Conservation (phyloP, 2,113 vertebrate species). For the Hydrochoerus hydrochaeris region DNA sequence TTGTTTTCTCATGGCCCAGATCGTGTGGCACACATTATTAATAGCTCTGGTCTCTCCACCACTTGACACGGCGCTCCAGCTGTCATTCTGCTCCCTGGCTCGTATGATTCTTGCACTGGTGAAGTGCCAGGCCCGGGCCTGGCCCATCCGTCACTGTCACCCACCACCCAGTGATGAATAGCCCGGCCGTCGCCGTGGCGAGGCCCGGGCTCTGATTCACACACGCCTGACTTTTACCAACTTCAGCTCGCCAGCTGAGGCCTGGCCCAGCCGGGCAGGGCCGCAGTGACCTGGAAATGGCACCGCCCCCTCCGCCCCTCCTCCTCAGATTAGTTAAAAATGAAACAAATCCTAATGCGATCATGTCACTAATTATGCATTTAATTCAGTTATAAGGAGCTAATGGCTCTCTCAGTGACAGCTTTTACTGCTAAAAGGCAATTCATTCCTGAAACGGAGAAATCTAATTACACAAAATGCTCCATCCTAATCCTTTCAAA, state of each 20-base stretch:
- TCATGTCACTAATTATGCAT: conserved; percentile 98
- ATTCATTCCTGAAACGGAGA: conserved; percentile 96
- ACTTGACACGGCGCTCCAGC: conserved; percentile 99
- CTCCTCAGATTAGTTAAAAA: conserved; percentile 88
- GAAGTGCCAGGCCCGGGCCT: conserved; percentile 94
- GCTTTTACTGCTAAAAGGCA: conserved; percentile 97
- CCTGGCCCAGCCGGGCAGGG: conserved; percentile 82
- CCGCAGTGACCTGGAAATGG: conserved; percentile 84
- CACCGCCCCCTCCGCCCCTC: conserved; percentile 70
- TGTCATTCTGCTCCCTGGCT: conserved; percentile 96
- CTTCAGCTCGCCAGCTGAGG: conserved; percentile 91
- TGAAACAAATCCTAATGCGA: conserved; percentile 95
- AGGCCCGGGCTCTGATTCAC: conserved; percentile 88
- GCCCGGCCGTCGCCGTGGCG: conserved; percentile 85
- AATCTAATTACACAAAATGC: conserved; percentile 99
- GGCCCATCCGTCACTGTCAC: conserved; percentile 99
- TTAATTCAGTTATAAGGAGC: conserved; percentile 99
- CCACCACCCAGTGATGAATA: conserved; percentile 96
- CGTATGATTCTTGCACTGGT: conserved; percentile 96
- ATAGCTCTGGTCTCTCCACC: conserved; percentile 98
- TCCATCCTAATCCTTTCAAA: conserved; percentile 97
- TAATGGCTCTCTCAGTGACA: conserved; percentile 97
- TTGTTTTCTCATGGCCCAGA: conserved; percentile 87
- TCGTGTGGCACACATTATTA: conserved; percentile 99
- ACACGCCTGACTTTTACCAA: conserved; percentile 89